Base-by-base conservation (phyloP, 2,888 invertebrate genomes). In the Alviniconcha strummeri region DNA sequence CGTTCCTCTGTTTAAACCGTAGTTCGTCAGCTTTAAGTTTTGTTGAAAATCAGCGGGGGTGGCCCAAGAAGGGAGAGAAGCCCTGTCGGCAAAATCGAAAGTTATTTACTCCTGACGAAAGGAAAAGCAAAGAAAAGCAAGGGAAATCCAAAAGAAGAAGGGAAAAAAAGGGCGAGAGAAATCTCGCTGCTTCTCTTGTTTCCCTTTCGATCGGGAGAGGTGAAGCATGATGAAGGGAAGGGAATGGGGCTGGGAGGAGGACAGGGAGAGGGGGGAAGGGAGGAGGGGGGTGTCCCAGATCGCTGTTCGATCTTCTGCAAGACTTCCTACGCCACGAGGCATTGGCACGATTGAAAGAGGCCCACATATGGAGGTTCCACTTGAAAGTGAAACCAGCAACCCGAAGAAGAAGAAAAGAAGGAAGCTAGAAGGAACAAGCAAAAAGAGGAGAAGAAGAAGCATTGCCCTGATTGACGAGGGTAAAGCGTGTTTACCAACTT, bases 151-250 rank as follows among this genome's bases (percentile, higher is more conserved):
- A 15, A 19, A 64, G 36, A 19, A 11, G 54, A 13, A 67, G 67
- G 36, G 3, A 60, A 1, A n/a, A 52, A 36, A 60, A n/a, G 8
- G 19, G 9, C 15, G 60, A 60, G 67, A 67, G 54, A 17, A 67
- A 67, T 36, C 52, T 17, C 52, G 17, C n/a, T 13, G n/a, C 71
- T 19, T n/a, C 71, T n/a, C 71, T 19, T 71, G 71, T 71, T 71
- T 71, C 19, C 71, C 71, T 5, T 71, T 71, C 71, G 71, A 19
- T 71, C 71, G 71, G 71, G n/a, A 71, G 71, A 71, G 71, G n/a
- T n/a, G 71, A 19, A 19, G n/a, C 19, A 71, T 71, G n/a, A n/a
- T 71, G 56, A 54, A 67, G 15, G 17, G n/a, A 54, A 15, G 8
- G 17, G 52, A 55, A 17, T 13, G 69, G 52, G 9, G 80, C 36